Conservation (phyloP, 1,140 invertebrate species). For the Capitella teleta region DNA sequence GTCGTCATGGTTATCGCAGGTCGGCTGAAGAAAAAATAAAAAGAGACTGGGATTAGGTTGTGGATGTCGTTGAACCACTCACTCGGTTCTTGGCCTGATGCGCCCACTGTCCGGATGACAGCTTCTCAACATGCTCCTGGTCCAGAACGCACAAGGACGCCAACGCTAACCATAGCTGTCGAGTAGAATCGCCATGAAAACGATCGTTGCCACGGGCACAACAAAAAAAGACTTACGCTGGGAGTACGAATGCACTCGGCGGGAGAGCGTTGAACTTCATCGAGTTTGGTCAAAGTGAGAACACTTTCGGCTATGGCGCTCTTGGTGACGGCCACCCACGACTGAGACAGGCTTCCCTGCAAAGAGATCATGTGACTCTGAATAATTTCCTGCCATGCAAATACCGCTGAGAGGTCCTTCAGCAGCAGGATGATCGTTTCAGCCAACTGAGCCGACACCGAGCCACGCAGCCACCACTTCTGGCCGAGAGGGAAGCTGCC, state of each 20-base stretch:
- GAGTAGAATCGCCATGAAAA: too few relatives aligned
- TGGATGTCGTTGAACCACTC: neutral
- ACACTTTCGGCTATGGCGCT: conserved; percentile 84
- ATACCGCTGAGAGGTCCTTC: conserved; percentile 83
- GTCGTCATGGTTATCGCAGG: conserved; percentile 94
- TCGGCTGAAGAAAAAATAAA: conserved; percentile 47
- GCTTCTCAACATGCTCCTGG: conserved; percentile 75
- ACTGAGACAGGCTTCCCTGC: conserved; percentile 73
- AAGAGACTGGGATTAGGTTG: neutral
- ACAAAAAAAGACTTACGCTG: conserved; percentile 48
- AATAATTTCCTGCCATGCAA: too few relatives aligned
- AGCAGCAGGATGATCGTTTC: conserved; percentile 77
- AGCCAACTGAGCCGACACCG: conserved; percentile 68
- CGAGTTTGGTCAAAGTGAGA: conserved; percentile 67
- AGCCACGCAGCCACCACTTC: conserved; percentile 79
- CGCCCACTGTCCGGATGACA: conserved; percentile 61
- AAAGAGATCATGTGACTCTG: conserved; percentile 21
- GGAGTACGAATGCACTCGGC: conserved; percentile 66
- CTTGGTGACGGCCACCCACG: conserved; percentile 78
- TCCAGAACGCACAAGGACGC: conserved; percentile 86
- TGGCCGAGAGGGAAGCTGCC: conserved; percentile 26
- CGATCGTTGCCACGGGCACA: too few relatives aligned
- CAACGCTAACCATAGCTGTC: conserved; percentile 72
- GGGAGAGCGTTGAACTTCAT: conserved; percentile 60
- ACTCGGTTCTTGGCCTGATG: neutral